A percentile compares a stretch with the other conserved stretches of the same genome.
Evolutionary conservation across 2,888 invertebrate genomes (phyloP).

Genomic region (Cephus nigrinus): DNA sequence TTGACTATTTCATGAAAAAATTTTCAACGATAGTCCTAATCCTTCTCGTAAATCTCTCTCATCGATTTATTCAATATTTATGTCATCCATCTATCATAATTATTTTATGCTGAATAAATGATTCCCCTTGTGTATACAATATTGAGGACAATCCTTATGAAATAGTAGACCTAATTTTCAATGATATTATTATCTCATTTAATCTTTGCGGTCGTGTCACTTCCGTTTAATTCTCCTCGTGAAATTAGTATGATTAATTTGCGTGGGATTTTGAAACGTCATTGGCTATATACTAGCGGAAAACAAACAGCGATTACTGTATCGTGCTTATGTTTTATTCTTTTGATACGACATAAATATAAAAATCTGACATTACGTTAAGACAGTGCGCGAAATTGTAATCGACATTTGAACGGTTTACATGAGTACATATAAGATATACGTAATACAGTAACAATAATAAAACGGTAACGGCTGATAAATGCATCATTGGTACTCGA

Average conservation of each 20-base stretch:
- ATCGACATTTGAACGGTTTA: neutral
- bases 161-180: neutral
- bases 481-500: slow-evolving; percentile 44
- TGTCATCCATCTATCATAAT: neutral
- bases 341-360: neutral
- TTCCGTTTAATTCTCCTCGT: too few species aligned
- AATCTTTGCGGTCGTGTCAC: neutral
- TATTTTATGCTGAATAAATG: neutral
- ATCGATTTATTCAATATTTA: neutral
- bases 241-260: too few species aligned
- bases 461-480: slow-evolving; percentile 16
- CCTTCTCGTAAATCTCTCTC: neutral
- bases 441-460: neutral
- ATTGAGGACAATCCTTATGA: neutral
- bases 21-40: neutral
- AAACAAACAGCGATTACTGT: neutral
- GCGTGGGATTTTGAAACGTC: too few species aligned
- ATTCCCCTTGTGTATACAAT: neutral
- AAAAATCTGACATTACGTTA: neutral
- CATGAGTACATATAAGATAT: neutral
- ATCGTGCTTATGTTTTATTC: neutral
- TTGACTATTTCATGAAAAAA: neutral
- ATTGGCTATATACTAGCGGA: neutral
- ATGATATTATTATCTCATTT: neutral
- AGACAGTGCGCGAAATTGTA: neutral